Evolutionary conservation across 2,888 invertebrate species (phyloP), one percentile per base, ranked within the genome.

Genomic region (Brenthis ino): DNA sequence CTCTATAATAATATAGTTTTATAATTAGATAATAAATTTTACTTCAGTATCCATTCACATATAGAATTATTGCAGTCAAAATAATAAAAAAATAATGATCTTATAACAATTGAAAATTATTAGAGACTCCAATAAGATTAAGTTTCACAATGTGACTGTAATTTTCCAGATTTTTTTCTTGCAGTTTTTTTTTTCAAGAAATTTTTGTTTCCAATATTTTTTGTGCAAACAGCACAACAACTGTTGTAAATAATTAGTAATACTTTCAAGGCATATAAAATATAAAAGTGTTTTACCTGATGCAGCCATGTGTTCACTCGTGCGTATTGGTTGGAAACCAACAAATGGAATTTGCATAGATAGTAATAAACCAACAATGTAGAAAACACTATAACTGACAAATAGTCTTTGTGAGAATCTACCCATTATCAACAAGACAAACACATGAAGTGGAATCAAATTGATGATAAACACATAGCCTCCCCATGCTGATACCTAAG

Each of bases 401-500:
- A 99, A 98, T 61, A 99, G 93, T 61, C 98, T 94, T 82, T 96
- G 96, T 1, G 99, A 99, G 90, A 96, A 99, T 65, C 99, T 94
- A 54, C 99, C 99, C 98, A 99, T 99, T 57, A 99, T 91, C 57
- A 99, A 93, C 54, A 99, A 93, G 2, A 96, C 96, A 91, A 99
- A 99, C 5, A 99, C 99, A 84, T 99, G 99, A 13, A 99, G 94
- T 0, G 99, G 99, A 76, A 99, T 99, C 82, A 99, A 93, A 91
- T 99, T 99, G 84, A 99, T 99, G 80, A 99, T 99, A 87, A 99
- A 99, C 54, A 99, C 99, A 85, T 99, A 99, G 74, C 99, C 99
- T 77, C 99, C 99, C 99, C 99, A 99, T 76, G 99, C 99, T 72
- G 99, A 99, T 2, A 99, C 96, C 97, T 97, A 83, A 57, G 92